Conservation (phyloP, 2,113 vertebrate genomes). For the Mellivora capensis region DNA sequence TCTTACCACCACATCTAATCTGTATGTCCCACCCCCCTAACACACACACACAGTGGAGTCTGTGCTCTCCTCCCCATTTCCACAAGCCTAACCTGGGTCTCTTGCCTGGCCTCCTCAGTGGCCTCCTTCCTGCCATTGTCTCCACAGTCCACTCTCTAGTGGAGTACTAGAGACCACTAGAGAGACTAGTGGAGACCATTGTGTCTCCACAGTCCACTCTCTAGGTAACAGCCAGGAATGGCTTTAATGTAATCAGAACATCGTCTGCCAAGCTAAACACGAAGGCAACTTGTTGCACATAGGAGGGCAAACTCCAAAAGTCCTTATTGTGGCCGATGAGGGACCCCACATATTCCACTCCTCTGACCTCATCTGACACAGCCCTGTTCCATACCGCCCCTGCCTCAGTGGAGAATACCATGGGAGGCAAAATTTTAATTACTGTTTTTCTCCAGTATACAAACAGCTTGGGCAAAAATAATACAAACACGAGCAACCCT, state of each 20-base stretch:
- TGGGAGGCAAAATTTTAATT: background rate
- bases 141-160: background rate
- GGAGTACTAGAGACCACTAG: no score
- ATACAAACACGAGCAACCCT: background rate
- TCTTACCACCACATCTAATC: background rate
- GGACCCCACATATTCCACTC: no score
- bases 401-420: background rate
- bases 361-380: background rate
- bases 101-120: background rate
- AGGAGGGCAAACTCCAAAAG: background rate
- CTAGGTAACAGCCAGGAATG: background rate
- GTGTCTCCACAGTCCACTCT: background rate
- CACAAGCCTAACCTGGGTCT: background rate
- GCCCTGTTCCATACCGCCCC: accelerated
- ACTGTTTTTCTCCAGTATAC: background rate
- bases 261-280: background rate
- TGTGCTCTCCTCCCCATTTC: background rate
- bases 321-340: background rate
- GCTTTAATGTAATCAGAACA: background rate
- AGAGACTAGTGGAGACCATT: no score
- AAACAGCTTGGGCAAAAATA: background rate
- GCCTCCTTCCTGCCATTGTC: background rate
- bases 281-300: accelerated
- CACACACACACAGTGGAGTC: background rate
- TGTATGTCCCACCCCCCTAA: accelerated